Evolutionary conservation across 1,140 invertebrate species (phyloP).

Genomic region (Penaeus japonicus): DNA sequence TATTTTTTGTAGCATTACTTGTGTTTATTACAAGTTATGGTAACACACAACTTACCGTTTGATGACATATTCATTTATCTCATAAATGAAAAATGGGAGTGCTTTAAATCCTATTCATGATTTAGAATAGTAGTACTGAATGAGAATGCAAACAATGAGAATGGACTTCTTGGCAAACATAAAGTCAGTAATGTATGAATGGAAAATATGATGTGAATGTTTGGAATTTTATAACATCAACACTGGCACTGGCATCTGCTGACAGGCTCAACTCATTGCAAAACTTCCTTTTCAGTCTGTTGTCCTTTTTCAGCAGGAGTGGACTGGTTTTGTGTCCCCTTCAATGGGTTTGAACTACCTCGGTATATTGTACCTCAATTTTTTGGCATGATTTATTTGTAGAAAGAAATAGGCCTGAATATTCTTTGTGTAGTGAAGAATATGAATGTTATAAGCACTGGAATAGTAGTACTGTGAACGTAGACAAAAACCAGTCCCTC

Average conservation of each 20-base stretch:
- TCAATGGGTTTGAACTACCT: not conserved
- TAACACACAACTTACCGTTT: too few relatives aligned
- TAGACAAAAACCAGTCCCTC: conserved; percentile 3
- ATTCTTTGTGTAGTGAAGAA: too few relatives aligned
- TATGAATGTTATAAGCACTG: conserved; percentile 1
- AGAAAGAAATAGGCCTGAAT: too few relatives aligned
- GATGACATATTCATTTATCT: not conserved
- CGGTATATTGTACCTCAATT: not conserved
- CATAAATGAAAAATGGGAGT: conserved; percentile 38
- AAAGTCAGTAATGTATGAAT: conserved; percentile 40
- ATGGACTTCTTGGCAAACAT: not conserved
- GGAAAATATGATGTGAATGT: not conserved
- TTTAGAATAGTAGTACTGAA: conserved; percentile 48
- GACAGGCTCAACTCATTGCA: not conserved
- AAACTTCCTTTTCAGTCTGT: conserved; percentile 8
- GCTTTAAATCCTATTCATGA: conserved; percentile 10
- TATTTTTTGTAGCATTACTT: too few relatives aligned
- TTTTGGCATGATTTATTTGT: not conserved
- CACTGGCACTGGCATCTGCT: conserved; percentile 49
- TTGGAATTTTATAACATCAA: not conserved
- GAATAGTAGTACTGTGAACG: not conserved
- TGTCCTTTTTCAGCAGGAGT: conserved; percentile 29
- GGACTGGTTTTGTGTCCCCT: conserved; percentile 17
- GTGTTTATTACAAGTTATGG: too few relatives aligned
- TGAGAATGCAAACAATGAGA: conserved; percentile 1